Evolutionary conservation across 2,113 vertebrate species (phyloP), one percentile per base, ranked within the genome.

Genomic region (Thermophis baileyi): DNA sequence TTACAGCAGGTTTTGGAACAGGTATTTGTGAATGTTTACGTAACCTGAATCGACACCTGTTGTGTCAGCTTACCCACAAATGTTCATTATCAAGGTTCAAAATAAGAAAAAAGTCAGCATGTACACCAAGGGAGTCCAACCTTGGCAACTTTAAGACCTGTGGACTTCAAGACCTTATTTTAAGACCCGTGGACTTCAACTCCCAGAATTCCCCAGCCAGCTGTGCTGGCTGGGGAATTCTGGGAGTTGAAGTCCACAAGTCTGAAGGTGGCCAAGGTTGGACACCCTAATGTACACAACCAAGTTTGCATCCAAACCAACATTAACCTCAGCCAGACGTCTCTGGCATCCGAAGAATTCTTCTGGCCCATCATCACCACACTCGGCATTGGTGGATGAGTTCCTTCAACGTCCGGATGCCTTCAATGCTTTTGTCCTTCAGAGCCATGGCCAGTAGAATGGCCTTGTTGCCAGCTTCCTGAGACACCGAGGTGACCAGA

Each of bases 301-400:
- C n/a, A n/a, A n/a, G n/a, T 9, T 3, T 81, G 18, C 35, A 1
- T 44, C 74, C 74, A 30, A 46, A 53, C 22, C 53, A 53, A 49
- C 35, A 47, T 87, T 22, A 50, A n/a, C 46, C 93, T 53, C 93
- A 94, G 93, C 88, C 90, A 94, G 92, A 88, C 0, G 0, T 44
- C 35, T 81, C 35, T 22, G 74, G 18, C 35, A 22, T 81, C 18
- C 74, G 10, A 44, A 81, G 6, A 81, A 44, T 44, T 44, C 35
- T 40, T 22, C 35, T 1, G 18, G 74, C 3, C 74, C 35, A 22
- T 3, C 35, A 3, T 98, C 98, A 99, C 99, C 99, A 99, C 49
- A 99, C 99, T 96, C 98, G 97, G 97, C 99, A 99, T 3, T 95
- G 97, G 95, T 97, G 98, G 94, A 99, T 98, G 95, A 99, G 95